Base-by-base conservation (phyloP, 2,888 invertebrate species). In the Drosophila eohydei region DNA sequence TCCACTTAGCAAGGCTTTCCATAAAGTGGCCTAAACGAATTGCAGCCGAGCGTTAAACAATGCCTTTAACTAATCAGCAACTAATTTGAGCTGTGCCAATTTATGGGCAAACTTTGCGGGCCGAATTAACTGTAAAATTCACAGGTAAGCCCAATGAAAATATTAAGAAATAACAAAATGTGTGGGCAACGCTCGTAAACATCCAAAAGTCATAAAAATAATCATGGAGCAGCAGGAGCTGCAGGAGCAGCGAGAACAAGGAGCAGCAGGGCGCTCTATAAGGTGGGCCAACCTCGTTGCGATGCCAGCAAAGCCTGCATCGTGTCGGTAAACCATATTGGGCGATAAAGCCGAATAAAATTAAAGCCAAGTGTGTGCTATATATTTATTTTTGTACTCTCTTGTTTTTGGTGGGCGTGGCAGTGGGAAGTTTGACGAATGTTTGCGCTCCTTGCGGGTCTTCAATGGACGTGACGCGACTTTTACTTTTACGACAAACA, bases 401-500 rank as follows among this genome's bases (percentile, higher is more conserved):
- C 30, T 30, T 28, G 7, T 46, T 60, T 61, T 56, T 9, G 32
- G 64, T 51, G 60, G 80, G 77, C 66, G 71, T 81, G 74, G 54
- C 50, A 64, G 40, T 48, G 38, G 58, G 69, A 71, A 65, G 9
- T 64, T 69, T 74, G 79, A 85, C 64, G 86, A 52, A 82, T 77
- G 58, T 59, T 32, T 38, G 48, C 34, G 48, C 16, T 50, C 32
- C 55, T 46, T 62, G 57, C 34, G 30, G 57, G 63, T 58, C 44
- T 74, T 55, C 51, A 46, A 21, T 16, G 54, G 28, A 88, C 83
- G 87, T 88, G 87, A 81, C 68, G 68, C 71, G 80, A 88, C 85
- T 87, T 76, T 88, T 81, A 78, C 73, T 76, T 84, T 85, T 72
- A 83, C 72, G 83, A 75, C 86, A 61, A 70, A 85, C 88, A 85